Evolutionary conservation across 2,113 vertebrate genomes (phyloP).

Genomic region (Ctenodactylus gundi): DNA sequence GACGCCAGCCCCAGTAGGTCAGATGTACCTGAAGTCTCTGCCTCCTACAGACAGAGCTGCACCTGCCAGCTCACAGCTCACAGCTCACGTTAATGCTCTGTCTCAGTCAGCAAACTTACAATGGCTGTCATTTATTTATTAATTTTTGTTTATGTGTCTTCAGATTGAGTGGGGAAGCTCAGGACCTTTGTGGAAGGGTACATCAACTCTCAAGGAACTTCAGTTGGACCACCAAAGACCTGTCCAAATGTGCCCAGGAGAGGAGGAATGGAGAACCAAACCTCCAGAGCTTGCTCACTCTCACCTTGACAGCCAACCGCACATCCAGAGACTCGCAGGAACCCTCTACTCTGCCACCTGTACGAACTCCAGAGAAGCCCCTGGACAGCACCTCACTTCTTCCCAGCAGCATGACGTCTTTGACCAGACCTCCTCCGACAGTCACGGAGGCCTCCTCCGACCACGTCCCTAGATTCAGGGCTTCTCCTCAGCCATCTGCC

Average conservation of each 20-base stretch:
- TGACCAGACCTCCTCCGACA: neutral
- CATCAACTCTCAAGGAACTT: neutral
- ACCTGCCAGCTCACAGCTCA: neutral
- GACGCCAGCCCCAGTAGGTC: neutral
- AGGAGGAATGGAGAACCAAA: neutral
- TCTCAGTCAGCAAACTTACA: neutral
- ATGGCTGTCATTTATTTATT: neutral
- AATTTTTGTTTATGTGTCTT: neutral
- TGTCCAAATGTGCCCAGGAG: neutral
- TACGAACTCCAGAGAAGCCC: neutral
- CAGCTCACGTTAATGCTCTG: neutral
- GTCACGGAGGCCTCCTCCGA: neutral
- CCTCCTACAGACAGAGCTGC: neutral
- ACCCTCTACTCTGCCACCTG: neutral
- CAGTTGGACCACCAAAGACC: neutral
- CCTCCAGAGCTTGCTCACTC: neutral
- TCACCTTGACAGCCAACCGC: neutral
- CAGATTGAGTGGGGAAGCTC: neutral
- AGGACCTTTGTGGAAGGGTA: neutral
- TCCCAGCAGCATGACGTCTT: fast-evolving
- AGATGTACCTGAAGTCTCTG: neutral
- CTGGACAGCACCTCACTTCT: neutral
- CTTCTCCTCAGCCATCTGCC: neutral
- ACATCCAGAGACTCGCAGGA: neutral
- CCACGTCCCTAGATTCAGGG: too few species aligned